Conservation (phyloP, 2,797 vertebrate genomes). For the Cercopithecus diana region DNA sequence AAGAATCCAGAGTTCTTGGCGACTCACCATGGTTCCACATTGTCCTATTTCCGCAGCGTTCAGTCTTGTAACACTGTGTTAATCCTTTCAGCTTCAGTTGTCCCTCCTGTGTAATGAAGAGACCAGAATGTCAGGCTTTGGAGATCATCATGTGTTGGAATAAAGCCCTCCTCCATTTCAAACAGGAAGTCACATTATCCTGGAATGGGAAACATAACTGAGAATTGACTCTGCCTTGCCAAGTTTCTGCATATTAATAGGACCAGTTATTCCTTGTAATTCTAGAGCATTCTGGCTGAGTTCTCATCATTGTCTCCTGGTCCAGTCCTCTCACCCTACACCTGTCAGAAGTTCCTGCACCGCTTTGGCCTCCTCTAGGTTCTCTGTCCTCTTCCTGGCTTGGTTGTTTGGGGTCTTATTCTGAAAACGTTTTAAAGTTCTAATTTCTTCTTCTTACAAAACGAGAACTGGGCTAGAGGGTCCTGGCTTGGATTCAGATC, state of each 20-base stretch:
- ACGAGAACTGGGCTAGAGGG: background rate
- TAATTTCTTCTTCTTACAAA: background rate
- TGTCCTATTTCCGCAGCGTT: background rate
- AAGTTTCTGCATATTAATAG: background rate
- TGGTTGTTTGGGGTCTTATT: background rate
- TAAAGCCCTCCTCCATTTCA: background rate
- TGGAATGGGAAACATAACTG: background rate
- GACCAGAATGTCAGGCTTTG: background rate
- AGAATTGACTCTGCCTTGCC: background rate
- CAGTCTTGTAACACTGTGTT: background rate
- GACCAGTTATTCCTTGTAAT: background rate
- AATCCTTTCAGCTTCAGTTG: background rate
- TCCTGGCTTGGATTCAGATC: background rate
- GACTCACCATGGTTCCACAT: rapidly evolving
- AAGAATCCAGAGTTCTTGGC: background rate
- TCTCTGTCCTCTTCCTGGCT: background rate
- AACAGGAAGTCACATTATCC: background rate
- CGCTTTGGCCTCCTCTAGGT: background rate
- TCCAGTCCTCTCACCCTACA: background rate
- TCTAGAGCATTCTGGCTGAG: background rate
- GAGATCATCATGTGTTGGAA: background rate
- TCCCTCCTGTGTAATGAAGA: background rate
- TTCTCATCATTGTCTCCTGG: background rate
- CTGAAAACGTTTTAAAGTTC: background rate
- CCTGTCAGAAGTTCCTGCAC: background rate